Evolutionary conservation across 2,888 invertebrate genomes (phyloP).

Genomic region (Leptopilina drosophilae): DNA sequence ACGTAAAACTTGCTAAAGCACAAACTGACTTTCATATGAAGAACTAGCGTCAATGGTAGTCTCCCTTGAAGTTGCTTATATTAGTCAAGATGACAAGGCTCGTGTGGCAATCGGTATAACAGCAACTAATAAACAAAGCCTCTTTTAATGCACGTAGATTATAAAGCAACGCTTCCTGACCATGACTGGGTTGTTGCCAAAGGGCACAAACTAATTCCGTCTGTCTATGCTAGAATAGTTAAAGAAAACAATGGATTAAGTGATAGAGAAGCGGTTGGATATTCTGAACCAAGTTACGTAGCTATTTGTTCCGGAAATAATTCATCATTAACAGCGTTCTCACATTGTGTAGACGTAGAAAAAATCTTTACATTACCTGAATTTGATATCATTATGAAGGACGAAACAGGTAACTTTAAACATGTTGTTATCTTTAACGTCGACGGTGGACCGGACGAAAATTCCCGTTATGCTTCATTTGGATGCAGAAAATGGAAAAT

Average conservation of each 20-base stretch:
- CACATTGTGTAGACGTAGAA: no score
- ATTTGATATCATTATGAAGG: no score
- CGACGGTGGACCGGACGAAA: no score
- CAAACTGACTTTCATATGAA: constrained; percentile 51
- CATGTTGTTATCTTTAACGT: no score
- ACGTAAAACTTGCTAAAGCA: constrained; percentile 58
- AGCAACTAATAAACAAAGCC: constrained; percentile 73
- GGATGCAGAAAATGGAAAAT: background rate
- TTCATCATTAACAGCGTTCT: no score
- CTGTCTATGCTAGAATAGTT: no score
- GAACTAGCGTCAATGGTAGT: no score
- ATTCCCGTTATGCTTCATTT: constrained; percentile 7
- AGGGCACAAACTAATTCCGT: constrained; percentile 62
- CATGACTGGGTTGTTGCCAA: constrained; percentile 69
- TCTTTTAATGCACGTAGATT: constrained; percentile 64
- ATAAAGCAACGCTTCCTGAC: constrained; percentile 62
- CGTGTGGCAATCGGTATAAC: constrained; percentile 70
- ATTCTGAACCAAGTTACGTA: no score
- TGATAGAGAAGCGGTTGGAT: no score
- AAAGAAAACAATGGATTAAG: no score
- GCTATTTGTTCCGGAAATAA: no score
- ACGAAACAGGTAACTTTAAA: background rate
- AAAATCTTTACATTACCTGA: no score
- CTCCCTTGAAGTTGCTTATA: constrained; percentile 54
- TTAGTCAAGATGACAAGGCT: constrained; percentile 69